Conservation (phyloP, 2,797 vertebrate genomes). For the Apodemus agrarius region DNA sequence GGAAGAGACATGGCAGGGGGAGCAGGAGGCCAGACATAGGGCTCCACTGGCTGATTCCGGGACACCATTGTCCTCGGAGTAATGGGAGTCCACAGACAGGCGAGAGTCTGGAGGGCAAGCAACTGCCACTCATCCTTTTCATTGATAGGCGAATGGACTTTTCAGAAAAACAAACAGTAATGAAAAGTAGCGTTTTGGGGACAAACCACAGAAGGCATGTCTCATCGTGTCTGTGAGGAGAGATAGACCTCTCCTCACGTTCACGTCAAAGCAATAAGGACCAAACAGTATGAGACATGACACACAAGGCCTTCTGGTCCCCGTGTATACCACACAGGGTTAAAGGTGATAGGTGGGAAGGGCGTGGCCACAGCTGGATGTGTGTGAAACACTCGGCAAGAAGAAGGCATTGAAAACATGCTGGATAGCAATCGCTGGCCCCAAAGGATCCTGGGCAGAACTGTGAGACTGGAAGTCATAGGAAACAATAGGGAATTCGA, state of each 20-base stretch:
- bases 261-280: not conserved
- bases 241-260: not conserved
- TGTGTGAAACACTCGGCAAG: not conserved
- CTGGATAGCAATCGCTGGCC: not conserved
- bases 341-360: not conserved
- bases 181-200: not conserved
- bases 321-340: not conserved
- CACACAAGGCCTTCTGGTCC: not conserved
- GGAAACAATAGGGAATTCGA: not conserved
- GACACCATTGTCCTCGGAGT: not conserved
- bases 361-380: not conserved
- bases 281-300: too few species aligned
- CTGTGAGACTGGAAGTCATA: not conserved
- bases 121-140: not conserved
- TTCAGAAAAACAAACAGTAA: conserved; percentile 41
- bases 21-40: not conserved
- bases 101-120: not conserved
- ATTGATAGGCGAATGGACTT: not conserved
- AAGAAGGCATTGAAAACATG: too few species aligned
- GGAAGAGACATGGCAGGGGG: rapidly evolving
- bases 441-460: not conserved
- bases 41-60: not conserved
- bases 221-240: not conserved
- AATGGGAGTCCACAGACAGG: not conserved
- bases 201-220: not conserved